Evolutionary conservation across 2,888 invertebrate species (phyloP).

Genomic region (Ypsolopha scabrella): DNA sequence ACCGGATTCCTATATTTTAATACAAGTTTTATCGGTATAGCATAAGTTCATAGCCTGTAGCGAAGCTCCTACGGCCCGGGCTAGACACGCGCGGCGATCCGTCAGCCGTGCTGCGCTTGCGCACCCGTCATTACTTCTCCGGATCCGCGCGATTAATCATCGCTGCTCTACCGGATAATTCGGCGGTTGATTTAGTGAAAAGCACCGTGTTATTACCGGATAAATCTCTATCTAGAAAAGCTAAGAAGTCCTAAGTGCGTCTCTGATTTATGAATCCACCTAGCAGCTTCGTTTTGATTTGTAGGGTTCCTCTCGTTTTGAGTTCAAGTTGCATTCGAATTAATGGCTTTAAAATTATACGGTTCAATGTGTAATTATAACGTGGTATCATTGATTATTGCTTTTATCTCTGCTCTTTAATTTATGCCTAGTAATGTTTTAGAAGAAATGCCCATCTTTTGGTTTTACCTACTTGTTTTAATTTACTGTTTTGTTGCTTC

Average conservation of each 20-base stretch:
- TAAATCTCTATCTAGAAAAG: slow-evolving; percentile 71
- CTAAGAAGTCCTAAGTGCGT: slow-evolving; percentile 68
- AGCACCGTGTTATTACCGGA: slow-evolving; percentile 68
- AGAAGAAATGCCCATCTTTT: slow-evolving; percentile 3
- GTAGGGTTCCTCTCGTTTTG: slow-evolving; percentile 55
- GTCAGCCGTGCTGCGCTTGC: slow-evolving; percentile 12
- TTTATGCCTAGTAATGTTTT: slow-evolving; percentile 26
- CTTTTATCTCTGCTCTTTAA: slow-evolving; percentile 40
- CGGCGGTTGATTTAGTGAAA: slow-evolving; percentile 69
- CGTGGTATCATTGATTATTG: slow-evolving; percentile 53
- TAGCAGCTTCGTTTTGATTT: slow-evolving; percentile 57
- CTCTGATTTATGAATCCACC: slow-evolving; percentile 55
- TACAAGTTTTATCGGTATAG: no score
- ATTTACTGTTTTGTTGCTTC: slow-evolving; percentile 10
- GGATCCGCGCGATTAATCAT: slow-evolving; percentile 60
- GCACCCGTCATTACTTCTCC: slow-evolving; percentile 50
- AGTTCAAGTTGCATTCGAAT: slow-evolving; percentile 66
- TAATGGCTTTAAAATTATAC: slow-evolving; percentile 61
- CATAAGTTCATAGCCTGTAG: background rate
- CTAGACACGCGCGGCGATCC: background rate
- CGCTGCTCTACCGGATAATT: slow-evolving; percentile 67
- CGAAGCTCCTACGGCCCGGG: background rate
- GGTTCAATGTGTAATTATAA: slow-evolving; percentile 53
- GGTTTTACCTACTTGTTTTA: background rate
- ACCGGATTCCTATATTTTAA: no score